phyloP scores from a whole-genome alignment of 1,140 invertebrate species.

The Anthonomus grandis region DNA sequence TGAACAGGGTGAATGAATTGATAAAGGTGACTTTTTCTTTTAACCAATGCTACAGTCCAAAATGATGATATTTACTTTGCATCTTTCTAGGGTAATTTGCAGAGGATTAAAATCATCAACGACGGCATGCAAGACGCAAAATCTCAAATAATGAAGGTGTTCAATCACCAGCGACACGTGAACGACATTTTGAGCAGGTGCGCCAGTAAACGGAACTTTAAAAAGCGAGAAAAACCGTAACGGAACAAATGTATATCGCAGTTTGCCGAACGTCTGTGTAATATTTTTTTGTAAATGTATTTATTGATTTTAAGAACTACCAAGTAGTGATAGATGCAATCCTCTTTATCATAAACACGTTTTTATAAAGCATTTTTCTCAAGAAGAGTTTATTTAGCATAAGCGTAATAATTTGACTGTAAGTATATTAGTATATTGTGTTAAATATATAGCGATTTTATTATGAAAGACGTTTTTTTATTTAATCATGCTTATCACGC shows the following conservation, averaged over 20 bases:
- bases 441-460: conserved; percentile 20
- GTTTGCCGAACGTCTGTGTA: conserved; percentile 1
- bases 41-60: no score
- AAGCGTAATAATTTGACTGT: conserved; percentile 17
- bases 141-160: conserved; percentile 81
- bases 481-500: no score
- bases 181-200: conserved; percentile 85
- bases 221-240: conserved; percentile 75
- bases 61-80: conserved; percentile 13
- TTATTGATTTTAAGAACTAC: conserved; percentile 24
- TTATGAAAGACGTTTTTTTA: conserved; percentile 2
- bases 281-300: conserved; percentile 9
- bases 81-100: conserved; percentile 78
- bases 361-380: conserved; percentile 24
- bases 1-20: conserved; percentile 72
- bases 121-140: conserved; percentile 89
- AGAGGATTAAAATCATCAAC: conserved; percentile 87
- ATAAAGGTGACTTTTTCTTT: conserved; percentile 59
- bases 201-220: conserved; percentile 84
- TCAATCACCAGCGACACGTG: conserved; percentile 86
- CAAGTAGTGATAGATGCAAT: conserved; percentile 23
- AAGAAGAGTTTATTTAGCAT: conserved; percentile 17
- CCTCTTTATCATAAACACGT: conserved; percentile 14
- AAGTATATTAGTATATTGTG: conserved; percentile 6
- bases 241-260: conserved; percentile 10